Base-by-base conservation (phyloP, 2,888 invertebrate genomes). In the Cancer borealis region DNA sequence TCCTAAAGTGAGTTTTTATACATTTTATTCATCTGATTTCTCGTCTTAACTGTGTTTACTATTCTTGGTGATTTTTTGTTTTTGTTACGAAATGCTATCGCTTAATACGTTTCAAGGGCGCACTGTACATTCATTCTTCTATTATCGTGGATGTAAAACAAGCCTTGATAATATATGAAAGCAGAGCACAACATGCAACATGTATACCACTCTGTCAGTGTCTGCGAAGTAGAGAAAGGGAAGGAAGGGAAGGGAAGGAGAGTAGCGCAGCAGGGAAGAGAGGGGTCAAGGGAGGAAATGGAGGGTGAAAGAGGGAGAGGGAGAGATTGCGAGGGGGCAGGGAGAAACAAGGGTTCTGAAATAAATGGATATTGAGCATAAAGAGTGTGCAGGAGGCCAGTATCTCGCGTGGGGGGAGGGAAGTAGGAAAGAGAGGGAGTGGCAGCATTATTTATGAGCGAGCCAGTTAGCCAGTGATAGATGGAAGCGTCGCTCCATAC, bases 341-440 rank as follows among this genome's bases (percentile, higher is more conserved):
- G 73, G 73, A 73, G 73, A 73, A 73, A 73, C 73, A 73, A 73
- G 73, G 73, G 73, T 73, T n/a, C 73, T 73, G 26, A 73, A 73
- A 73, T 73, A 73, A 73, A 73, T 73, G 73, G 73, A 73, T 73
- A 73, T 73, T n/a, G 73, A 26, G 73, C 73, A 73, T 73, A 73
- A 73, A 73, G 73, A 73, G 73, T 73, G 73, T 73, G 73, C 26
- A 73, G 2, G 73, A 73, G 73, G 73, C 73, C 73, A 73, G 73
- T 73, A 73, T 73, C 73, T 73, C 73, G 73, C n/a, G 8, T 6
- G n/a, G 73, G 26, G 73, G 17, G 73, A n/a, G 73, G 73, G 73
- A 73, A 26, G 73, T 21, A 73, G 26, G 73, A n/a, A 26, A 26
- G 26, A 26, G 73, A 73, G 73, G 73, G 73, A 73, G 73, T 73